Conservation (phyloP, 2,888 invertebrate species). For the Acleris cristana region DNA sequence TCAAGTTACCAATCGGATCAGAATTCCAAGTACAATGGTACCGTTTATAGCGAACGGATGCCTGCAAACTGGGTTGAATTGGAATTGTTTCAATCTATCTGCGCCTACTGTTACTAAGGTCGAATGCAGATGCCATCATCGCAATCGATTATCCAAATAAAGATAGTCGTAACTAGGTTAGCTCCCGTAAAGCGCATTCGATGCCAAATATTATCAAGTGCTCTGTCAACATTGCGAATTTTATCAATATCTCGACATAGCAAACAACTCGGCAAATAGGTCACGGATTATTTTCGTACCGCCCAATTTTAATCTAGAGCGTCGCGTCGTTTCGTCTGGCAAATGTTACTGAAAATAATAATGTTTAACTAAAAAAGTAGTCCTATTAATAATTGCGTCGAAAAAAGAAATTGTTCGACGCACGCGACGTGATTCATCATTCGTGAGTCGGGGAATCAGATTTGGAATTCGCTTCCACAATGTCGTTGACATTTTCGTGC, state of each 20-base stretch:
- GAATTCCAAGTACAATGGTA: conserved; percentile 33
- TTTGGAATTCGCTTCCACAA: conserved; percentile 65
- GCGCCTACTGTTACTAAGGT: conserved; percentile 32
- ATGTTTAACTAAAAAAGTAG: conserved; percentile 41
- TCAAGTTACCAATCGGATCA: conserved; percentile 21
- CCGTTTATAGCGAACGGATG: conserved; percentile 42
- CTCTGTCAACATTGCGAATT: conserved; percentile 72
- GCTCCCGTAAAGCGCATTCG: conserved; percentile 71
- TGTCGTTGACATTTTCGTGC: conserved; percentile 76
- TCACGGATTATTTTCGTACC: conserved; percentile 67
- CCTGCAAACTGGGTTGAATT: conserved; percentile 35
- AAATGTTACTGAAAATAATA: conserved; percentile 60
- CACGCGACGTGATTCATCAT: conserved; percentile 76
- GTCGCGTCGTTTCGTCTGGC: conserved; percentile 62
- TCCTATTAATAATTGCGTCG: conserved; percentile 59
- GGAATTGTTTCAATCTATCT: conserved; percentile 38
- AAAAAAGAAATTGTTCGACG: conserved; percentile 65
- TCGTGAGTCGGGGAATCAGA: conserved; percentile 63
- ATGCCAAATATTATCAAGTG: conserved; percentile 79
- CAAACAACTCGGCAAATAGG: conserved; percentile 68
- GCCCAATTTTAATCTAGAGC: conserved; percentile 50
- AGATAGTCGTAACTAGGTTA: conserved; percentile 79
- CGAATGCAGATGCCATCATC: conserved; percentile 38
- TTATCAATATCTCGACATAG: conserved; percentile 67
- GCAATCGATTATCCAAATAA: conserved; percentile 68